These are phyloP conservation scores for Tribolium castaneum DNA, from an alignment of 1,140 invertebrate genomes.

Conservation along the genomic window DNA sequence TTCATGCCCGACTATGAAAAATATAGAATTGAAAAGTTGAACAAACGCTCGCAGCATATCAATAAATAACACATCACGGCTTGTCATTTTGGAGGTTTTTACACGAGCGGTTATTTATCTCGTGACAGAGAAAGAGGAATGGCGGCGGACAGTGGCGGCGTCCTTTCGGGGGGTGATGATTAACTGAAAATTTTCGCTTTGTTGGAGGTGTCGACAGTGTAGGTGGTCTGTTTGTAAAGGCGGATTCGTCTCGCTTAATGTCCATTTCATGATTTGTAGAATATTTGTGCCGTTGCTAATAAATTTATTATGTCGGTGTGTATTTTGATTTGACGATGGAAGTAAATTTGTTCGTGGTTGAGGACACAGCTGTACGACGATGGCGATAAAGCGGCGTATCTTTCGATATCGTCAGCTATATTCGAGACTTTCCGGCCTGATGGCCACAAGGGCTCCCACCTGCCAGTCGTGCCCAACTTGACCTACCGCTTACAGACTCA, in stretches of 20 bases:
- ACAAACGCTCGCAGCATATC: slow-evolving; percentile 37
- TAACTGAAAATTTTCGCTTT: slow-evolving; percentile 41
- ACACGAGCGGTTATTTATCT: too few relatives aligned
- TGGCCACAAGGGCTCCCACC: slow-evolving; percentile 27
- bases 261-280: slow-evolving; percentile 48
- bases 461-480: slow-evolving; percentile 17
- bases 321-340: too few relatives aligned
- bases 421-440: slow-evolving; percentile 27
- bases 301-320: slow-evolving; percentile 15
- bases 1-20: slow-evolving; percentile 30
- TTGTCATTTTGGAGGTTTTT: slow-evolving; percentile 15
- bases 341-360: neutral
- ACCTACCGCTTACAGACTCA: slow-evolving; percentile 22
- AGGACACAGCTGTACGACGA: neutral
- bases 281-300: slow-evolving; percentile 37
- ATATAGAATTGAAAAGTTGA: slow-evolving; percentile 40
- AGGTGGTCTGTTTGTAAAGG: slow-evolving; percentile 50
- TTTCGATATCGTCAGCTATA: neutral
- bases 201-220: slow-evolving; percentile 48
- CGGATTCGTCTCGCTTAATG: slow-evolving; percentile 48
- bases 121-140: too few relatives aligned
- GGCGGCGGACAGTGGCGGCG: too few relatives aligned
- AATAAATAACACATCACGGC: slow-evolving; percentile 28
- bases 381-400: neutral
- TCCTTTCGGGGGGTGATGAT: slow-evolving; percentile 9